Conservation (phyloP, 2,888 invertebrate genomes). For the Dicycla oo region DNA sequence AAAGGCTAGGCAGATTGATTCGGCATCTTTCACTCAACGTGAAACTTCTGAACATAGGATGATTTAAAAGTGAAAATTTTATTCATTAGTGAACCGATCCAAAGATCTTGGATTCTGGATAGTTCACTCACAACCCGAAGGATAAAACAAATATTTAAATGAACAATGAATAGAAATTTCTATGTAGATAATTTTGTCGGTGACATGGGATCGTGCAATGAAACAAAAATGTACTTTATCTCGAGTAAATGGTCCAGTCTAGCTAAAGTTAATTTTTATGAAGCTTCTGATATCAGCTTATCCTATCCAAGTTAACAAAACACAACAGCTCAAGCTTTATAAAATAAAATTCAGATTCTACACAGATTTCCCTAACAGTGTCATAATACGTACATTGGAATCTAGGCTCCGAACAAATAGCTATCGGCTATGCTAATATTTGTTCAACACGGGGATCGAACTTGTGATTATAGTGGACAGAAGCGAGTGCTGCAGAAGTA, state of each 20-base stretch:
- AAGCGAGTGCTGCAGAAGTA: slow-evolving; percentile 3
- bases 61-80: background rate
- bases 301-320: too few species aligned
- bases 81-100: too few species aligned
- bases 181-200: background rate
- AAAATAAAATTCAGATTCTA: slow-evolving; percentile 1
- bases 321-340: background rate
- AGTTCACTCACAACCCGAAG: background rate
- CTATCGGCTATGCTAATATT: slow-evolving; percentile 47
- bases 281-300: background rate
- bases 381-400: slow-evolving; percentile 36
- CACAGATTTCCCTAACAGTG: slow-evolving; percentile 17
- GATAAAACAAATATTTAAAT: background rate
- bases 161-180: background rate
- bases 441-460: slow-evolving; percentile 16
- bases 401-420: slow-evolving; percentile 46
- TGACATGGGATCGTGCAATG: background rate
- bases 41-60: background rate
- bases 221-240: background rate
- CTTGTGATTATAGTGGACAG: slow-evolving; percentile 20
- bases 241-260: background rate
- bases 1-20: too few species aligned
- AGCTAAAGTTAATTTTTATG: background rate
- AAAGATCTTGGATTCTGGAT: background rate
- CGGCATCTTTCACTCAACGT: background rate